These are phyloP conservation scores for Tragelaphus imberbis DNA, from an alignment of 2,113 vertebrate species.

Conservation along the genomic window DNA sequence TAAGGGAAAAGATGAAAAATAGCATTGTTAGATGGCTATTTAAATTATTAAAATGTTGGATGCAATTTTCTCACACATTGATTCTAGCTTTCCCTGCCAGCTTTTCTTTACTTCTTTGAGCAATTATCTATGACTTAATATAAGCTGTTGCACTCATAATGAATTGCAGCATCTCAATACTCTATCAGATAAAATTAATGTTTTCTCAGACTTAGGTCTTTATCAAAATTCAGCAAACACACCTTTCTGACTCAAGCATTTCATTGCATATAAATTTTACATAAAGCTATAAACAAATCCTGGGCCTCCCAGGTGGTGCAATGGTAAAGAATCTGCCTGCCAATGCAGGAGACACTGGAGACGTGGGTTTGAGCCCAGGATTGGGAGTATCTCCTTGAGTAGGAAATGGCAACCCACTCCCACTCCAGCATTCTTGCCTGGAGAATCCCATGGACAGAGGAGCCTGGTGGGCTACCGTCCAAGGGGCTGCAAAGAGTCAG, in stretches of 20 bases:
- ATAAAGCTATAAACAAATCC: not conserved
- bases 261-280: not conserved
- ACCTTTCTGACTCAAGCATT: not conserved
- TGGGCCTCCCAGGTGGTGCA: not conserved
- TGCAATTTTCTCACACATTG: not conserved
- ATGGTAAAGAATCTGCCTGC: not conserved
- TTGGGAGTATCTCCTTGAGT: not conserved
- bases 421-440: not conserved
- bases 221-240: not conserved
- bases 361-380: not conserved
- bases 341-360: not conserved
- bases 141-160: not conserved
- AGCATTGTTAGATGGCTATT: not conserved
- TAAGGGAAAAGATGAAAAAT: conserved; percentile 8
- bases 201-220: not conserved
- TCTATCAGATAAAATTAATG: not conserved
- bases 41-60: not conserved
- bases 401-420: not conserved
- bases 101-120: conserved; percentile 18
- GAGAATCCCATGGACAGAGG: not conserved
- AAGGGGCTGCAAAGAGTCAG: not conserved
- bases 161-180: not conserved
- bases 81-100: not conserved
- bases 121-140: conserved; percentile 9
- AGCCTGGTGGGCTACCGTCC: not conserved